Percentiles rank a stretch among this genome's conserved stretches.
phyloP scores from a whole-genome alignment of 37 sponge, comb jelly and placozoan species.

The Beroe forskalii region DNA sequence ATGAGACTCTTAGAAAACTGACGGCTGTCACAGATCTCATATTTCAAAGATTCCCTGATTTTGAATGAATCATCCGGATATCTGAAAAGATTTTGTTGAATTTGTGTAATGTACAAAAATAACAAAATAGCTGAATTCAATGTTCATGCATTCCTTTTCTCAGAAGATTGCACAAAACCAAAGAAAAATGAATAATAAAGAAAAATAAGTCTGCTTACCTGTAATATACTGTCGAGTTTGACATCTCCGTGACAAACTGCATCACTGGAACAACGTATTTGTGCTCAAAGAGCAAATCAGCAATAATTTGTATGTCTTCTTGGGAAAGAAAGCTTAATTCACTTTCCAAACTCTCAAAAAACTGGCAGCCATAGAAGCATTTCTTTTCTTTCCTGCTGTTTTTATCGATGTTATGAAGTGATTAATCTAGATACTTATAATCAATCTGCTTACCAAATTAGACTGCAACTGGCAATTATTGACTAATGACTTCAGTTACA shows the following conservation, averaged over 20 bases:
- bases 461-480: too few species aligned
- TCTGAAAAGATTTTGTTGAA: too few species aligned
- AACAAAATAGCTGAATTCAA: too few species aligned
- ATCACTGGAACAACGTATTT: slow-evolving; percentile 14
- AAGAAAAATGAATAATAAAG: too few species aligned
- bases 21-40: not conserved
- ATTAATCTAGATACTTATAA: not conserved
- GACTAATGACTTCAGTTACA: not conserved
- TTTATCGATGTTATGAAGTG: not conserved
- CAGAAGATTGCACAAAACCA: too few species aligned
- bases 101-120: too few species aligned
- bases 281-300: not conserved
- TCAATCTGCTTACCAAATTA: not conserved
- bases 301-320: not conserved
- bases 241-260: slow-evolving; percentile 19
- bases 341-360: not conserved
- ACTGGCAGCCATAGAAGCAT: slow-evolving; percentile 40
- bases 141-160: too few species aligned
- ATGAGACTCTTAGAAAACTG: not conserved
- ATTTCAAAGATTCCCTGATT: not conserved
- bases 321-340: not conserved
- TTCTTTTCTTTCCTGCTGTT: not conserved
- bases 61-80: not conserved
- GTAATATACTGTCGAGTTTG: not conserved
- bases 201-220: slow-evolving; percentile 7